Evolutionary conservation across 23 tunicate genomes (phyloP).

Genomic region (Ascidia mentula): DNA sequence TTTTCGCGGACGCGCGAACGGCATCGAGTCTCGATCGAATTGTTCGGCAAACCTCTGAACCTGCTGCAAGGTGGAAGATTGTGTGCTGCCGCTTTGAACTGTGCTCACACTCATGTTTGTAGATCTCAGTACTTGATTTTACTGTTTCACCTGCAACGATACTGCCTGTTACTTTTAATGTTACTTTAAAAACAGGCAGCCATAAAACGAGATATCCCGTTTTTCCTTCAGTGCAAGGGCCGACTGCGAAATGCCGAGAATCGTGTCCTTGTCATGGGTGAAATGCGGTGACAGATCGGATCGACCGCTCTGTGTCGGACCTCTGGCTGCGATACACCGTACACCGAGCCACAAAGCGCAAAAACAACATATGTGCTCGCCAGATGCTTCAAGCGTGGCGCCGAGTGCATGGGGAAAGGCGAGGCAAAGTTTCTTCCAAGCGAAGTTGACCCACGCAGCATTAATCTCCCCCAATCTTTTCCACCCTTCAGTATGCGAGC

Average conservation of each 20-base stretch:
- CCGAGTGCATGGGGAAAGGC: neutral
- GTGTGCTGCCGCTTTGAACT: neutral
- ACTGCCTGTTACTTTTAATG: too few species aligned
- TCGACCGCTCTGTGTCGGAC: neutral
- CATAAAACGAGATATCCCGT: too few species aligned
- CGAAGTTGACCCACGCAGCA: neutral
- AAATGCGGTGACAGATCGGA: neutral
- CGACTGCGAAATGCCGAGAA: too few species aligned
- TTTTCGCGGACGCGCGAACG: neutral
- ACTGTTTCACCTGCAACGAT: too few species aligned
- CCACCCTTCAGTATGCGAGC: neutral
- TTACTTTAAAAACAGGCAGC: too few species aligned
- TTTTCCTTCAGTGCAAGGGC: too few species aligned
- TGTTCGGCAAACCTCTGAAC: neutral
- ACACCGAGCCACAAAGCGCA: neutral
- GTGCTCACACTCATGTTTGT: slow-evolving; percentile 2
- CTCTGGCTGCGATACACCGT: slow-evolving; percentile 6
- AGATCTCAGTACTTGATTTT: too few species aligned
- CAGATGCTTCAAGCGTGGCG: slow-evolving; percentile 4
- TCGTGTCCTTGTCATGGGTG: too few species aligned
- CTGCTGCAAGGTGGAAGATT: neutral
- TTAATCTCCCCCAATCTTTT: neutral
- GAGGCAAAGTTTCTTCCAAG: neutral
- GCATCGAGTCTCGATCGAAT: neutral
- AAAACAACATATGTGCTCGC: neutral